phyloP scores from a whole-genome alignment of 2,797 vertebrate species.

The Poeciliopsis presidionis region DNA sequence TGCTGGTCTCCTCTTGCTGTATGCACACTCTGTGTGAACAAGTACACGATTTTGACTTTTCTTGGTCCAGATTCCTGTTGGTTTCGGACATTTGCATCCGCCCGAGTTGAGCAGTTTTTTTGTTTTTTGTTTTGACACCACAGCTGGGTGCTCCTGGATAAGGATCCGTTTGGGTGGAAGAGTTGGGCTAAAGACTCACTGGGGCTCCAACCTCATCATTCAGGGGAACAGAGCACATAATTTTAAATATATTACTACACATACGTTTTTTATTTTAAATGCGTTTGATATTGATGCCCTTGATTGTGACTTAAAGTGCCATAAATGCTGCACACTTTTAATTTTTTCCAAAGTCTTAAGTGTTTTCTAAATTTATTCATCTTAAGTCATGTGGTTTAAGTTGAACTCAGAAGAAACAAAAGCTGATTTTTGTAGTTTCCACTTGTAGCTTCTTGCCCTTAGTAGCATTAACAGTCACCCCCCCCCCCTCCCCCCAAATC shows the following conservation, averaged over 20 bases:
- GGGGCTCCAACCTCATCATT: conserved; percentile 26
- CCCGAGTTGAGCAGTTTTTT: neutral
- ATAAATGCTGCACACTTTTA: neutral
- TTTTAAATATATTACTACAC: neutral
- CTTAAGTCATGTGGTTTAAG: neutral
- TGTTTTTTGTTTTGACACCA: conserved; percentile 35
- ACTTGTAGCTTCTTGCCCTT: conserved; percentile 2
- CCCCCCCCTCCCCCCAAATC: neutral
- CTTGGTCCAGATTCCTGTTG: conserved; percentile 34
- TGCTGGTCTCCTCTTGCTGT: conserved; percentile 36
- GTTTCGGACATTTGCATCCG: conserved; percentile 20
- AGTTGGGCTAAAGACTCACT: conserved; percentile 3
- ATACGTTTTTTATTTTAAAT: neutral
- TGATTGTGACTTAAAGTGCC: neutral
- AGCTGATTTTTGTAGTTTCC: neutral
- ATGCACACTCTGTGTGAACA: conserved; percentile 18
- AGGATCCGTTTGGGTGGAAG: conserved; percentile 39
- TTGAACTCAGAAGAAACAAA: conserved; percentile 2
- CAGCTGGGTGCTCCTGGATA: conserved; percentile 47
- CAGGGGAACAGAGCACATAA: conserved; percentile 21
- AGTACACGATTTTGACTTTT: conserved; percentile 31
- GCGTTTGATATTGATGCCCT: neutral
- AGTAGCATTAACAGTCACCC: conserved; percentile 10
- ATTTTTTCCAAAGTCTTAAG: neutral
- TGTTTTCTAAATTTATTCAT: neutral